Conservation (phyloP, 2,113 vertebrate species). For the Nannobrachium achirus region DNA sequence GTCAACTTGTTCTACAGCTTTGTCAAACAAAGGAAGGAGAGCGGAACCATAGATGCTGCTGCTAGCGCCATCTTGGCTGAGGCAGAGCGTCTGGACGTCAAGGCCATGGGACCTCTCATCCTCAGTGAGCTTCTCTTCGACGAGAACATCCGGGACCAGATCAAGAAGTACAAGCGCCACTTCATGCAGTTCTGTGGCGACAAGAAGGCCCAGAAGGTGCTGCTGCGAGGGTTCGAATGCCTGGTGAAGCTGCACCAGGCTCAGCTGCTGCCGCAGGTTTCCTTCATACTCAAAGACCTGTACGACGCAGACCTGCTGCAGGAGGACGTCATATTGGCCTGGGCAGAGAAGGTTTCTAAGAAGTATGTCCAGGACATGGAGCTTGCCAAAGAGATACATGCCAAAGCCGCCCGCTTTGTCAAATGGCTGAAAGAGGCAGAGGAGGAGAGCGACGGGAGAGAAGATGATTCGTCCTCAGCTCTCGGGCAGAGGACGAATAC, state of each 20-base stretch:
- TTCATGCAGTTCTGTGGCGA: constrained; percentile 98
- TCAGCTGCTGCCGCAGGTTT: constrained; percentile 91
- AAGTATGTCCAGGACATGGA: constrained; percentile 98
- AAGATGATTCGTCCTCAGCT: too few relatives aligned
- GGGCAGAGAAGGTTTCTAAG: constrained; percentile 98
- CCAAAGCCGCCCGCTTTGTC: constrained; percentile 95
- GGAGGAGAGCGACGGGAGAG: constrained; percentile 94
- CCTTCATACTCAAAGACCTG: constrained; percentile 94
- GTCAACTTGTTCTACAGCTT: constrained; percentile 97
- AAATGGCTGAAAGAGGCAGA: constrained; percentile 98
- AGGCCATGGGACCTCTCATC: constrained; percentile 96
- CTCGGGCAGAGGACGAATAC: constrained; percentile 81
- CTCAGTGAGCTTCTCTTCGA: constrained; percentile 96
- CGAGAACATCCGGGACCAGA: constrained; percentile 95
- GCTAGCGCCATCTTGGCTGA: constrained; percentile 97
- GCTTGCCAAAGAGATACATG: constrained; percentile 97
- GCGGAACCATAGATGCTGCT: constrained; percentile 85
- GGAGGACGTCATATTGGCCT: constrained; percentile 94
- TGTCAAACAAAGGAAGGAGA: constrained; percentile 97
- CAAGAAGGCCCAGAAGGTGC: constrained; percentile 96
- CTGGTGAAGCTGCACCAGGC: constrained; percentile 93
- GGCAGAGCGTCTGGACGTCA: constrained; percentile 97
- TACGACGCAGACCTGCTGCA: constrained; percentile 96
- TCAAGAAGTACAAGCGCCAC: constrained; percentile 96
- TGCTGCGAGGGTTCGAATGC: constrained; percentile 95